phyloP scores from a whole-genome alignment of 1,140 invertebrate genomes.

The Drosophila ficusphila region DNA sequence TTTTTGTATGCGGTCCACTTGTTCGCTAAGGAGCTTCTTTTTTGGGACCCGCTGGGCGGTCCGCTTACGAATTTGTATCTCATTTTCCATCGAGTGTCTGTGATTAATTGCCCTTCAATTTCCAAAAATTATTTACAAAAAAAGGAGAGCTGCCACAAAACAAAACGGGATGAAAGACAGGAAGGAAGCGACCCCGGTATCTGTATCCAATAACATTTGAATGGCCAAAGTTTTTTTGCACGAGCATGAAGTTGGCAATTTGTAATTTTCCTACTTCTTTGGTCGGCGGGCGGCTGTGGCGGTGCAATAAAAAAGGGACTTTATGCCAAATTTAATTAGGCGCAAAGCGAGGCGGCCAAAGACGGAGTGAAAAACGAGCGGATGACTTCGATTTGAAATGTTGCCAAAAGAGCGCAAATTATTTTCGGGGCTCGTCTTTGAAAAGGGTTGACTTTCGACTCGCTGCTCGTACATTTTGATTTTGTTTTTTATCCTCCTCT shows the following conservation, averaged over 20 bases:
- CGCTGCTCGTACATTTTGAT: slow-evolving; percentile 17
- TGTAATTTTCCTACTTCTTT: slow-evolving; percentile 57
- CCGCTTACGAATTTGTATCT: slow-evolving; percentile 68
- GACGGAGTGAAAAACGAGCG: slow-evolving; percentile 76
- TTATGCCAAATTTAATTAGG: slow-evolving; percentile 83
- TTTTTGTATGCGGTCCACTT: slow-evolving; percentile 1
- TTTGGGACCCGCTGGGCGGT: slow-evolving; percentile 46
- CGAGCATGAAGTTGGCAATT: slow-evolving; percentile 42
- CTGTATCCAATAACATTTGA: slow-evolving; percentile 73
- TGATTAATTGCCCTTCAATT: slow-evolving; percentile 81
- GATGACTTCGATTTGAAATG: slow-evolving; percentile 79
- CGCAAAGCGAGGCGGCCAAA: slow-evolving; percentile 63
- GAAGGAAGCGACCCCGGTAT: slow-evolving; percentile 31
- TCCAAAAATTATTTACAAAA: slow-evolving; percentile 61
- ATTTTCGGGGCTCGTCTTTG: slow-evolving; percentile 58
- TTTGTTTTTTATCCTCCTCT: neutral
- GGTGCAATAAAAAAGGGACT: slow-evolving; percentile 72
- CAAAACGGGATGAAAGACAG: slow-evolving; percentile 26
- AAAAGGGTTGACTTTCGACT: slow-evolving; percentile 75
- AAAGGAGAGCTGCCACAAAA: slow-evolving; percentile 22
- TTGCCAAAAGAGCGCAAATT: slow-evolving; percentile 71
- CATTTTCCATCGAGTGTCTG: slow-evolving; percentile 72
- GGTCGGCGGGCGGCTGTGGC: slow-evolving; percentile 34
- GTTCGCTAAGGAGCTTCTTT: slow-evolving; percentile 26
- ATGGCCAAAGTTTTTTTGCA: slow-evolving; percentile 58